Conservation (phyloP, 2,113 vertebrate species). For the Panurus biarmicus region DNA sequence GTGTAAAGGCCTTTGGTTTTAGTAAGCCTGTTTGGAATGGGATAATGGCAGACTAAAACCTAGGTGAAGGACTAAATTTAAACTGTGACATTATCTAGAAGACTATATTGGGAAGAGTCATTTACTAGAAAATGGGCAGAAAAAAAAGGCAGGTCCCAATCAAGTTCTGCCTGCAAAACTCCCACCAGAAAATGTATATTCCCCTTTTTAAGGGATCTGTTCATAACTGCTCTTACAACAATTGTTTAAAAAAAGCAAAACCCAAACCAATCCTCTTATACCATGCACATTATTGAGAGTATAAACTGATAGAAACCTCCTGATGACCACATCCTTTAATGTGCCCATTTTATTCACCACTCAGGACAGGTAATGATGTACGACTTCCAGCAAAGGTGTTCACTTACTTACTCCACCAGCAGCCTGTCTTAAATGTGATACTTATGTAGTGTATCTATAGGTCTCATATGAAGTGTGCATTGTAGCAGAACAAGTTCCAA, state of each 20-base stretch:
- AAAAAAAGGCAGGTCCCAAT: background rate
- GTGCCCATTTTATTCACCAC: background rate
- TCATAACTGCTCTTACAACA: background rate
- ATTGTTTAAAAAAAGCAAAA: background rate
- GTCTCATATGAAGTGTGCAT: background rate
- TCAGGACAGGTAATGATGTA: background rate
- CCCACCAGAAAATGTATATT: background rate
- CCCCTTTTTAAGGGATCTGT: background rate
- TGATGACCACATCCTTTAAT: background rate
- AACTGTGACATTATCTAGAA: background rate
- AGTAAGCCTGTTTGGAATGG: background rate
- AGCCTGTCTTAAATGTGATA: background rate
- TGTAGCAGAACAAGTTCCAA: background rate
- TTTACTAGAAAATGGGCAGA: background rate
- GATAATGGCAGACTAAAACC: background rate
- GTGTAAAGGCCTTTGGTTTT: background rate
- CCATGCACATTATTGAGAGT: background rate
- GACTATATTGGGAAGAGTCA: background rate
- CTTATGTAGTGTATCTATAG: background rate
- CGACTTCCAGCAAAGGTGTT: background rate
- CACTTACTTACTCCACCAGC: background rate
- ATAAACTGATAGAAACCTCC: background rate
- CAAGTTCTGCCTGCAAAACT: background rate
- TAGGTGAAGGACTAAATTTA: background rate
- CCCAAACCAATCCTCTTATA: background rate